Base-by-base conservation (phyloP, 2,113 vertebrate species). In the Dicerorhinus sumatrensis region DNA sequence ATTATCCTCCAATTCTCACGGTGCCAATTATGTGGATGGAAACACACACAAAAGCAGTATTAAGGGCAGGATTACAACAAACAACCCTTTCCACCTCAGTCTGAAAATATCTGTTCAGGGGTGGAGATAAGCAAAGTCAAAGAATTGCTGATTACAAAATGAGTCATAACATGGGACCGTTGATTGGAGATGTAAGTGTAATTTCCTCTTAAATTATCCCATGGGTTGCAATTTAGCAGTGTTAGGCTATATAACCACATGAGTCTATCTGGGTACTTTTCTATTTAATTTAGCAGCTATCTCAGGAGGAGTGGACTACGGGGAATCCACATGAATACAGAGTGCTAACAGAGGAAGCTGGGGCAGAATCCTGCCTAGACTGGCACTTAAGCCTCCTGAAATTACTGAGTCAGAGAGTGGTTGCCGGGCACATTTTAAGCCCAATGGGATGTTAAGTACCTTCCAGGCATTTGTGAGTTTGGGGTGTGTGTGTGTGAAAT, bases 151-250 rank as follows among this genome's bases (percentile, higher is more conserved):
- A 86, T 85, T 96, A 76, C 13, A 94, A 91, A 97, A 81, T 82
- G 81, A 96, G 81, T 60, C 75, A 69, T 81, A 84, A 80, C 2
- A 36, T 33, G 0, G 17, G 65, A 58, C 39, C n/a, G 42, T 62
- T 97, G 85, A 82, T 77, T 76, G 8, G 33, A 94, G 69, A 72
- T 77, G 48, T 76, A 85, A 92, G 76, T 81, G 51, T 81, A 94
- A 95, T 91, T 93, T 94, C 36, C 51, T 80, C 36, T 97, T 81
- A 90, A 92, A 92, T 39, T 81, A 85, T 83, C 48, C 60, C 60
- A 18, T 11, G 63, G 46, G 31, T 56, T 89, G 31, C 39, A 90
- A 65, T 73, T 92, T 77, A 94, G 63, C 69, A 63, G 70, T 84
- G 80, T 89, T 82, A 93, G 89, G 72, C 36, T 85, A 39, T 81